A percentile compares a stretch with the other conserved stretches of the same genome.
These are phyloP conservation scores for Clavelina lepadiformis DNA, from an alignment of 23 tunicate genomes.

Conservation along the genomic window DNA sequence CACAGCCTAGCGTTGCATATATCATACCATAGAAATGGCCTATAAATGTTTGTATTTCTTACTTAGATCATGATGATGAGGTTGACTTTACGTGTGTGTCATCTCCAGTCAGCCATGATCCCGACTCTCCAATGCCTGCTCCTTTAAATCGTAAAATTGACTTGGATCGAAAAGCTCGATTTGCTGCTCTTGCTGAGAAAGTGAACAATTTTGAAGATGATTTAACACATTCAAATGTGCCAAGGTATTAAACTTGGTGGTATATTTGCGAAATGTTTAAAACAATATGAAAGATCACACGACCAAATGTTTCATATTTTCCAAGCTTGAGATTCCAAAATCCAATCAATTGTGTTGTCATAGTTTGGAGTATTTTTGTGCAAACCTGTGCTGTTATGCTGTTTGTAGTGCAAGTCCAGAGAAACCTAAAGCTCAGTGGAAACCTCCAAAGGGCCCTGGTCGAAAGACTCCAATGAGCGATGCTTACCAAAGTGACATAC, in stretches of 20 bases:
- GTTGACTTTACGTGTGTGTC: constrained; percentile 25
- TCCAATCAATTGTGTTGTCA: too few species aligned
- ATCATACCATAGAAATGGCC: too few species aligned
- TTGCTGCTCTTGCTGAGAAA: constrained; percentile 27
- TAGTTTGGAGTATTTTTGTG: too few species aligned
- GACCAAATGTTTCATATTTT: too few species aligned
- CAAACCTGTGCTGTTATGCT: too few species aligned
- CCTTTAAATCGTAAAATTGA: constrained; percentile 3
- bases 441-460: neutral
- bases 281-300: too few species aligned
- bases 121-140: constrained; percentile 3
- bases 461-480: constrained; percentile 36
- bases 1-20: too few species aligned
- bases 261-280: too few species aligned
- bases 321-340: too few species aligned
- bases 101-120: constrained; percentile 42
- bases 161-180: constrained; percentile 25
- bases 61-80: constrained; percentile 41
- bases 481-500: constrained; percentile 11
- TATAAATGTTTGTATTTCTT: too few species aligned
- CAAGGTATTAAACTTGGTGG: constrained; percentile 3
- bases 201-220: constrained; percentile 16
- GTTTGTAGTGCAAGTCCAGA: neutral
- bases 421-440: neutral
- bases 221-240: constrained; percentile 5